These are phyloP conservation scores for Scatophagus argus DNA, from an alignment of 2,113 vertebrate species.

Conservation along the genomic window DNA sequence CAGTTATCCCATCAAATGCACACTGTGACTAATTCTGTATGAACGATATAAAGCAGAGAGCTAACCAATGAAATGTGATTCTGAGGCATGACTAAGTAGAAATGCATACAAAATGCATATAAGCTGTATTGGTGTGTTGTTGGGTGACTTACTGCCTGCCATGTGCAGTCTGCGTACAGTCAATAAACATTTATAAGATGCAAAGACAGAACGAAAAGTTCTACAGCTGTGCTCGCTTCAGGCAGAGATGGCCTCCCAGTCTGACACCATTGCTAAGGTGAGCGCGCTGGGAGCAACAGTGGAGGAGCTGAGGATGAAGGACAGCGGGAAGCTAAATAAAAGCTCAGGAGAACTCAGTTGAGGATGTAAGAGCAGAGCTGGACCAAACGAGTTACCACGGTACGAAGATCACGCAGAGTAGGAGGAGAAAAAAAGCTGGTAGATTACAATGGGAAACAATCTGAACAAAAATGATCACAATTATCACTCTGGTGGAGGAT, in stretches of 20 bases:
- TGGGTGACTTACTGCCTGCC: not conserved
- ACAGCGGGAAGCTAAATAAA: no score
- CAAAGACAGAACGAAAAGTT: not conserved
- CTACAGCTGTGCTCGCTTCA: not conserved
- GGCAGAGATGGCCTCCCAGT: not conserved
- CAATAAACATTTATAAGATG: not conserved
- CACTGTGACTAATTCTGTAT: not conserved
- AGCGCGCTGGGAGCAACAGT: not conserved
- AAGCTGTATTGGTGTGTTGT: not conserved
- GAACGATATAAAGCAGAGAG: not conserved
- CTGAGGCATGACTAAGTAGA: not conserved
- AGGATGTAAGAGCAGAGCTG: conserved; percentile 4
- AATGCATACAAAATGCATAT: not conserved
- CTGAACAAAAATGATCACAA: no score
- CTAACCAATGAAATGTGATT: not conserved
- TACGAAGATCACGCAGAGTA: no score
- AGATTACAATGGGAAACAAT: no score
- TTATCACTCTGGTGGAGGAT: no score
- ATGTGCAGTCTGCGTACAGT: no score
- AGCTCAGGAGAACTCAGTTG: not conserved
- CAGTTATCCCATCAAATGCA: not conserved
- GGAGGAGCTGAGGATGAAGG: conserved; percentile 2
- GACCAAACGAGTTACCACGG: not conserved
- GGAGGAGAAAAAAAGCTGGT: no score
- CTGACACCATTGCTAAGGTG: not conserved